phyloP scores from a whole-genome alignment of 2,888 invertebrate species.

The Caenorhabditis uteleia region DNA sequence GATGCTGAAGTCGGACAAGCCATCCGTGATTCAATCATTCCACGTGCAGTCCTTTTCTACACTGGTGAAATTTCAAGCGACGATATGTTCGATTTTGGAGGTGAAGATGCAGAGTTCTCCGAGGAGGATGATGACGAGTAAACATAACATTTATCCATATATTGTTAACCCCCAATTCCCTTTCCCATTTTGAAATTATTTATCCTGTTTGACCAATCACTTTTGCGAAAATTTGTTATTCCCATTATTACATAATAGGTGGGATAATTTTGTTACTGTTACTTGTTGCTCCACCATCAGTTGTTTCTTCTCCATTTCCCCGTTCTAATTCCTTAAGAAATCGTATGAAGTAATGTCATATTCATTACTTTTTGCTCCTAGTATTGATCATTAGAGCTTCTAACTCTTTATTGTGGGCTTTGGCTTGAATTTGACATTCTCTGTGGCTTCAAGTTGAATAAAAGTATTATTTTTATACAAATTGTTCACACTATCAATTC shows the following conservation, averaged over 20 bases:
- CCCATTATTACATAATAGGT: conserved; percentile 13
- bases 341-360: too few relatives aligned
- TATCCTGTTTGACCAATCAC: too few relatives aligned
- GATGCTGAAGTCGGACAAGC: conserved; percentile 99
- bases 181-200: conserved; percentile 2
- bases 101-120: conserved; percentile 38
- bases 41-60: conserved; percentile 93
- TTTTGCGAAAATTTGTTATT: background rate
- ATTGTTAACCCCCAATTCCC: too few relatives aligned
- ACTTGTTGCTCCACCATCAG: conserved; percentile 8
- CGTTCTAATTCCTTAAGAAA: too few relatives aligned
- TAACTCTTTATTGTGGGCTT: too few relatives aligned
- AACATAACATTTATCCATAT: background rate
- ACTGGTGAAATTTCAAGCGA: conserved; percentile 77
- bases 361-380: too few relatives aligned
- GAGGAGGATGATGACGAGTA: conserved; percentile 40
- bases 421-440: too few relatives aligned
- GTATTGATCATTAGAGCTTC: too few relatives aligned
- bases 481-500: too few relatives aligned
- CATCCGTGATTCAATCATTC: conserved; percentile 92
- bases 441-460: too few relatives aligned
- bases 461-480: too few relatives aligned
- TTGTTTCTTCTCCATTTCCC: background rate
- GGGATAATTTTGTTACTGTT: conserved; percentile 31
- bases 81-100: conserved; percentile 40